These are phyloP conservation scores for Leptatherina wallacei DNA, from an alignment of 2,797 vertebrate genomes.

Conservation along the genomic window DNA sequence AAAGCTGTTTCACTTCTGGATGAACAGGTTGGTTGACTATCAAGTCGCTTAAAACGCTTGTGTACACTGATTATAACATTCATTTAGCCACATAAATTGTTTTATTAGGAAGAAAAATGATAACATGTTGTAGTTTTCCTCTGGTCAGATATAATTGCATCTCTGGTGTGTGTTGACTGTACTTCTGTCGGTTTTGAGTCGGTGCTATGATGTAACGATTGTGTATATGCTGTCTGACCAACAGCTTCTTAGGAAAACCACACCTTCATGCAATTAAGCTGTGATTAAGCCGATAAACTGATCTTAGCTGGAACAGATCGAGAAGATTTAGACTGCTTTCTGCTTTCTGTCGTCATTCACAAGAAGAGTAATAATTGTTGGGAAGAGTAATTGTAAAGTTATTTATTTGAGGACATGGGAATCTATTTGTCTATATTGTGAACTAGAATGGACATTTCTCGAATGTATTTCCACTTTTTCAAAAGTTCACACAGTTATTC, in stretches of 20 bases:
- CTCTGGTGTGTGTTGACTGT: not conserved
- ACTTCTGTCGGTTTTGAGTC: slow-evolving; percentile 27
- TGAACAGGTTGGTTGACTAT: slow-evolving; percentile 76
- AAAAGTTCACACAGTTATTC: slow-evolving; percentile 11
- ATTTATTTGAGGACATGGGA: not conserved
- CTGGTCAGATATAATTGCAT: slow-evolving; percentile 1
- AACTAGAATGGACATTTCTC: not conserved
- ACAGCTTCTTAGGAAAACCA: slow-evolving; percentile 48
- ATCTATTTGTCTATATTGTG: not conserved
- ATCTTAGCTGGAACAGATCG: not conserved
- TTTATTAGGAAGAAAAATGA: not conserved
- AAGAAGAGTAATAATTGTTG: not conserved
- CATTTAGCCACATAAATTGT: not conserved
- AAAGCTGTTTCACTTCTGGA: slow-evolving; percentile 42
- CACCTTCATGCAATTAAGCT: slow-evolving; percentile 66
- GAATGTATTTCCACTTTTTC: not conserved
- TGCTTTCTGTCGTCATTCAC: not conserved
- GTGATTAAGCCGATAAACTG: slow-evolving; percentile 32
- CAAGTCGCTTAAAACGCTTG: not conserved
- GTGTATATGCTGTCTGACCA: slow-evolving; percentile 15
- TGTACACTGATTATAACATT: slow-evolving; percentile 8
- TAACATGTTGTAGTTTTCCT: not conserved
- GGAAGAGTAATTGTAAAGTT: not conserved
- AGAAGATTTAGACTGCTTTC: not conserved
- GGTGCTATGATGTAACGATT: slow-evolving; percentile 51